These are phyloP conservation scores for Zygaena filipendulae DNA, from an alignment of 2,888 invertebrate species.

Conservation along the genomic window DNA sequence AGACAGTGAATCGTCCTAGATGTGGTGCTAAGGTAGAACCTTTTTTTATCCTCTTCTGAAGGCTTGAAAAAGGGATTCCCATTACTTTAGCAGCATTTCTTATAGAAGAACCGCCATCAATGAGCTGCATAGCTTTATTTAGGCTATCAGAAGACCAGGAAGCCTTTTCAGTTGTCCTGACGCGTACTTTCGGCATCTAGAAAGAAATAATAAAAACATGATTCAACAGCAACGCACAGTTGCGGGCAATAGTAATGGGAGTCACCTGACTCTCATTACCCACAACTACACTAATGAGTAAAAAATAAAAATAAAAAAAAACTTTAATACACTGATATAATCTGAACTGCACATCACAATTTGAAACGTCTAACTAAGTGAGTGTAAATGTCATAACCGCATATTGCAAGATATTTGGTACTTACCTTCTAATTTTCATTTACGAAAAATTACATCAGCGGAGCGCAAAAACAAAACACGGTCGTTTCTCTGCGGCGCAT, in stretches of 20 bases:
- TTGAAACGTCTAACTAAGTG: conserved; percentile 18
- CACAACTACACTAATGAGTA: conserved; percentile 14
- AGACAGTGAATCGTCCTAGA: conserved; percentile 14
- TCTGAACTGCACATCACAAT: conserved; percentile 19
- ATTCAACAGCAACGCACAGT: conserved; percentile 12
- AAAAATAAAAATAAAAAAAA: conserved; percentile 11
- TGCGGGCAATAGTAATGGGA: conserved; percentile 14
- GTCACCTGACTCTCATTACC: conserved; percentile 17
- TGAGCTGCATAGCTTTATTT: conserved; percentile 13
- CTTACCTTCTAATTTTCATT: conserved; percentile 16
- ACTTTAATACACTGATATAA: conserved; percentile 13
- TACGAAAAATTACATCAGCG: conserved; percentile 16
- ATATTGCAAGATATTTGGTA: conserved; percentile 17
- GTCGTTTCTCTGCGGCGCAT: conserved; percentile 16
- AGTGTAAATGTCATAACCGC: conserved; percentile 17
- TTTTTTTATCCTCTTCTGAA: conserved; percentile 12
- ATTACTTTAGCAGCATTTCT: conserved; percentile 14
- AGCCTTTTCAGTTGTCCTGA: conserved; percentile 14
- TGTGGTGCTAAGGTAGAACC: conserved; percentile 7
- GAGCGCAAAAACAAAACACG: conserved; percentile 21
- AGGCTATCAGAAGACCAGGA: conserved; percentile 14
- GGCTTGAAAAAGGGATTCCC: conserved; percentile 15
- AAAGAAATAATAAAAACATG: conserved; percentile 12
- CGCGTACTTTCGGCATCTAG: conserved; percentile 14
- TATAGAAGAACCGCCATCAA: conserved; percentile 13